Evolutionary conservation across 2,888 invertebrate species (phyloP).

Genomic region (Cyclophora albipunctata): DNA sequence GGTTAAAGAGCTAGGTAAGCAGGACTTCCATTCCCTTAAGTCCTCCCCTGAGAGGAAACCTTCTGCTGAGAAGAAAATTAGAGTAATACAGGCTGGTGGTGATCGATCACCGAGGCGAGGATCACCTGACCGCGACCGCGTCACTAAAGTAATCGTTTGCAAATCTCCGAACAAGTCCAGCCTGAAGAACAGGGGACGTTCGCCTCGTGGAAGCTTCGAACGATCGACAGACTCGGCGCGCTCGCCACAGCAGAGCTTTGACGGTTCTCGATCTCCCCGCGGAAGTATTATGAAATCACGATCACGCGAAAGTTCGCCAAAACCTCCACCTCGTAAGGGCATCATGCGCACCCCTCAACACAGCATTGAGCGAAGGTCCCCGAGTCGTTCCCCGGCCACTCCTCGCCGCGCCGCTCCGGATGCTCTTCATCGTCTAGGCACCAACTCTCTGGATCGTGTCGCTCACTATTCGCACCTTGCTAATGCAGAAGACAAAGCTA

Average conservation of each 20-base stretch:
- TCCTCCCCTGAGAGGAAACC: slow-evolving; percentile 64
- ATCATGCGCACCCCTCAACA: slow-evolving; percentile 72
- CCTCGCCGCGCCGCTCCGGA: slow-evolving; percentile 50
- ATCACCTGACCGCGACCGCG: slow-evolving; percentile 61
- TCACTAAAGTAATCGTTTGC: slow-evolving; percentile 68
- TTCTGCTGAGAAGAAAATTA: slow-evolving; percentile 55
- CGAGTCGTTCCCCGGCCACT: slow-evolving; percentile 61
- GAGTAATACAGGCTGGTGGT: slow-evolving; percentile 73
- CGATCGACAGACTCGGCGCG: slow-evolving; percentile 63
- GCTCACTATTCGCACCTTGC: slow-evolving; percentile 68
- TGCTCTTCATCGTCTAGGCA: slow-evolving; percentile 55
- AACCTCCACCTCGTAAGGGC: slow-evolving; percentile 67
- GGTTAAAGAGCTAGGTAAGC: slow-evolving; percentile 93
- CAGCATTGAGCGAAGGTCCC: slow-evolving; percentile 64
- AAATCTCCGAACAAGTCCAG: slow-evolving; percentile 70
- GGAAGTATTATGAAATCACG: slow-evolving; percentile 68
- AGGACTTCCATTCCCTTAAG: slow-evolving; percentile 68
- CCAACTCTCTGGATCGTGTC: slow-evolving; percentile 66
- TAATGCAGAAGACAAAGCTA: slow-evolving; percentile 68
- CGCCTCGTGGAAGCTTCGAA: slow-evolving; percentile 73
- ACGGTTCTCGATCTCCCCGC: slow-evolving; percentile 65
- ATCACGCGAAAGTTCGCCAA: slow-evolving; percentile 63
- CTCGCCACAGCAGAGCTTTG: slow-evolving; percentile 76
- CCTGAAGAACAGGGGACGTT: slow-evolving; percentile 62
- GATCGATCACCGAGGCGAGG: slow-evolving; percentile 58